phyloP scores from a whole-genome alignment of 1,140 invertebrate species.

The Brachionus manjavacas region DNA sequence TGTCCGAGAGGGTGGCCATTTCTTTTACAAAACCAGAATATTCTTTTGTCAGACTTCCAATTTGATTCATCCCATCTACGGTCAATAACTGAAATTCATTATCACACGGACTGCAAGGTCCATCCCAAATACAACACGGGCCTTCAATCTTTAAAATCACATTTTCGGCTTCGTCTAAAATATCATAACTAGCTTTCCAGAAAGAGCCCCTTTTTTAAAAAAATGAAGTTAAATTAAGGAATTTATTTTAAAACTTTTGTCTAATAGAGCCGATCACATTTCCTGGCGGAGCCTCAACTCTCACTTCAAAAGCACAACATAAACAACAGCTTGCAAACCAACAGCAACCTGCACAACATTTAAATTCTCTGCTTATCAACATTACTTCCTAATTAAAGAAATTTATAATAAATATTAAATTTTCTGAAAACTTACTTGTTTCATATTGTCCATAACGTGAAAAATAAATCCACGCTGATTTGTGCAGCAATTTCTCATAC shows the following conservation, averaged over 20 bases:
- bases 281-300: conserved; percentile 43
- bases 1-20: not conserved
- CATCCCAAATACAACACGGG: conserved; percentile 36
- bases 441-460: conserved; percentile 24
- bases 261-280: conserved; percentile 40
- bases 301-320: conserved; percentile 40
- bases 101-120: conserved; percentile 26
- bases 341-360: conserved; percentile 47
- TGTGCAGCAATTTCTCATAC: conserved; percentile 72
- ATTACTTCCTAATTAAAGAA: conserved; percentile 48
- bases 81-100: conserved; percentile 35
- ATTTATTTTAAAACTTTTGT: conserved; percentile 21
- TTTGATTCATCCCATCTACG: not conserved
- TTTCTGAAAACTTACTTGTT: not conserved
- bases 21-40: conserved; percentile 10
- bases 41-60: conserved; percentile 6
- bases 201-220: not conserved
- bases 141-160: conserved; percentile 25
- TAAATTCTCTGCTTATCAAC: conserved; percentile 48
- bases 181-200: conserved; percentile 17
- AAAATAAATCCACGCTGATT: conserved; percentile 67
- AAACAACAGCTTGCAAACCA: conserved; percentile 38
- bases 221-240: not conserved
- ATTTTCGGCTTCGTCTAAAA: not conserved
- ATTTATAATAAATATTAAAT: not conserved